phyloP scores from a whole-genome alignment of 2,113 vertebrate species.

The Aldabrachelys gigantea region DNA sequence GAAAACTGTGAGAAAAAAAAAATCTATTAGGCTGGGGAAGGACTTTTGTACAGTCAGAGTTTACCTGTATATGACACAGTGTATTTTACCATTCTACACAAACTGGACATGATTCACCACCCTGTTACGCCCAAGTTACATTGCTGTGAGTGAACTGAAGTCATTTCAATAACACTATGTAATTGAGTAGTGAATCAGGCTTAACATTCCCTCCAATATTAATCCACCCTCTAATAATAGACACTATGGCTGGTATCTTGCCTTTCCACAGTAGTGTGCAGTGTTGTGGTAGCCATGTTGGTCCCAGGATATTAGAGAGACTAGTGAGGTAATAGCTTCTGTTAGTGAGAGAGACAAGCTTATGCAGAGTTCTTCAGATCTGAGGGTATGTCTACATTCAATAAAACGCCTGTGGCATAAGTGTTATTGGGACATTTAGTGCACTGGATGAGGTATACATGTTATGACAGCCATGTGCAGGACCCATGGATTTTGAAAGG shows the following conservation, averaged over 20 bases:
- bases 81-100: neutral
- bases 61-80: neutral
- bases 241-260: constrained; percentile 27
- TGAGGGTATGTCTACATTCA: neutral
- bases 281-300: constrained; percentile 19
- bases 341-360: neutral
- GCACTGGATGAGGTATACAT: neutral
- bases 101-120: neutral
- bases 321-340: neutral
- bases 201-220: constrained; percentile 18
- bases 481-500: neutral
- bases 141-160: neutral
- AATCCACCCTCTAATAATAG: constrained; percentile 57
- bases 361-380: neutral
- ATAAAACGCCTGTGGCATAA: neutral
- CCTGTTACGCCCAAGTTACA: neutral
- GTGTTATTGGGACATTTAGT: neutral
- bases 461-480: neutral
- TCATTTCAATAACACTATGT: neutral
- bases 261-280: constrained; percentile 37
- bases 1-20: neutral
- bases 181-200: constrained; percentile 15
- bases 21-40: neutral
- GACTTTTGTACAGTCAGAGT: neutral
- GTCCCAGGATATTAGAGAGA: no score